phyloP scores from a whole-genome alignment of 2,113 vertebrate genomes.

The Phylloscopus trochilus region DNA sequence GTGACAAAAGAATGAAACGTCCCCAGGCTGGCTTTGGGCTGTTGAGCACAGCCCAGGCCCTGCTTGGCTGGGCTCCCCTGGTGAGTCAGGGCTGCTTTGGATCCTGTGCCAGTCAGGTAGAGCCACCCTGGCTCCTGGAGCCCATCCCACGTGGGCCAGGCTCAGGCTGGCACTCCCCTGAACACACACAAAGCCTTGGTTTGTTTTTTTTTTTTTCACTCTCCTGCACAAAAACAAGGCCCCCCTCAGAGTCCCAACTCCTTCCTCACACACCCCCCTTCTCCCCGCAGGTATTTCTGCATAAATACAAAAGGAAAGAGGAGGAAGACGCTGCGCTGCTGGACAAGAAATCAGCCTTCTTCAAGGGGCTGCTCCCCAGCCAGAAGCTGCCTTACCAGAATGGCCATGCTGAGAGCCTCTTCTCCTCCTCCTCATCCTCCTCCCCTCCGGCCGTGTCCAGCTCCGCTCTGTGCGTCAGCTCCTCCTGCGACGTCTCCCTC shows the following conservation, averaged over 20 bases:
- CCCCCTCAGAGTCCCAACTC: neutral
- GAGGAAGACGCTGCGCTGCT: slow-evolving; percentile 5
- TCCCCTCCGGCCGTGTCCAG: neutral
- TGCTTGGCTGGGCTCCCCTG: neutral
- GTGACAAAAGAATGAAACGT: neutral
- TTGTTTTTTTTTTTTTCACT: neutral
- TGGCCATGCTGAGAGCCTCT: slow-evolving; percentile 23
- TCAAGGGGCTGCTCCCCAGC: slow-evolving; percentile 47
- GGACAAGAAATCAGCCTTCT: slow-evolving; percentile 58
- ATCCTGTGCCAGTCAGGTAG: neutral
- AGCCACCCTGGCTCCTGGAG: neutral
- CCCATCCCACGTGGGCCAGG: neutral
- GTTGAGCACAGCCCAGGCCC: neutral
- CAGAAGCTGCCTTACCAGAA: slow-evolving; percentile 64
- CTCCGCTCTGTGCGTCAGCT: slow-evolving; percentile 62
- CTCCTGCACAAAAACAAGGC: neutral
- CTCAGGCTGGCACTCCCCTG: neutral
- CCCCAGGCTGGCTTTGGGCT: neutral
- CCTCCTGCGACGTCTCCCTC: slow-evolving; percentile 66
- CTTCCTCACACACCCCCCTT: neutral
- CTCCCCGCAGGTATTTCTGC: slow-evolving; percentile 76
- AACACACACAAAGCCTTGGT: neutral
- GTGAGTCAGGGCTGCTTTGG: neutral
- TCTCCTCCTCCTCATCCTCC: neutral
- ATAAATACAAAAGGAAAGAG: slow-evolving; percentile 70